These are phyloP conservation scores for Hetaerina americana DNA, from an alignment of 1,140 invertebrate species.

Conservation along the genomic window DNA sequence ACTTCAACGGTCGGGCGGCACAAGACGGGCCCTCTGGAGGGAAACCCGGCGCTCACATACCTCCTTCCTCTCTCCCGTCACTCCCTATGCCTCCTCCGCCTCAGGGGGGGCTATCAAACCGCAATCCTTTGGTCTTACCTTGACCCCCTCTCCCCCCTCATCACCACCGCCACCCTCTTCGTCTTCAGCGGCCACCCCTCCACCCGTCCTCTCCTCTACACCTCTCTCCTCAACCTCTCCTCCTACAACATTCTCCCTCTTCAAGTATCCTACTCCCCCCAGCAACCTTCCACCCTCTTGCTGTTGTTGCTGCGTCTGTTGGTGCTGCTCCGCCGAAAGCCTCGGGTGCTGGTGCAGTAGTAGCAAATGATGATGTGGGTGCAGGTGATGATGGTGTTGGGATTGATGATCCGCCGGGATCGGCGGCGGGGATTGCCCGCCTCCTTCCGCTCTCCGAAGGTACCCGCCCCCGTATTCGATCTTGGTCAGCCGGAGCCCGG, in stretches of 20 bases:
- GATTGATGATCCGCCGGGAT: not conserved
- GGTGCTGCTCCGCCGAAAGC: conserved; percentile 10
- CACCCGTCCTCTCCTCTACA: no score
- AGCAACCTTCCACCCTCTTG: not conserved
- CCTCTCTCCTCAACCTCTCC: no score
- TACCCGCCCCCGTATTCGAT: not conserved
- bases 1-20: no score
- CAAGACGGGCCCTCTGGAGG: not conserved
- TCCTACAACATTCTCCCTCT: no score
- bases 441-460: not conserved
- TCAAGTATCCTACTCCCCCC: not conserved
- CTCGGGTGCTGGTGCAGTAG: conserved; percentile 17
- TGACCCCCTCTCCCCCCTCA: not conserved
- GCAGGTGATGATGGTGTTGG: conserved; percentile 8
- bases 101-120: not conserved
- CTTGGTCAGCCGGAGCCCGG: not conserved
- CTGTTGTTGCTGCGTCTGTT: not conserved
- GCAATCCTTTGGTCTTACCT: not conserved
- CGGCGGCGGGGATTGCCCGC: conserved; percentile 16
- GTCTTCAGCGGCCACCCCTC: not conserved
- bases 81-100: not conserved
- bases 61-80: not conserved
- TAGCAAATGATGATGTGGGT: conserved; percentile 14
- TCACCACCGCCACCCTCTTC: not conserved
- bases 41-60: not conserved